Evolutionary conservation across 2,113 vertebrate genomes (phyloP), one percentile per base, ranked within the genome.

Genomic region (Porphyrio hochstetteri): DNA sequence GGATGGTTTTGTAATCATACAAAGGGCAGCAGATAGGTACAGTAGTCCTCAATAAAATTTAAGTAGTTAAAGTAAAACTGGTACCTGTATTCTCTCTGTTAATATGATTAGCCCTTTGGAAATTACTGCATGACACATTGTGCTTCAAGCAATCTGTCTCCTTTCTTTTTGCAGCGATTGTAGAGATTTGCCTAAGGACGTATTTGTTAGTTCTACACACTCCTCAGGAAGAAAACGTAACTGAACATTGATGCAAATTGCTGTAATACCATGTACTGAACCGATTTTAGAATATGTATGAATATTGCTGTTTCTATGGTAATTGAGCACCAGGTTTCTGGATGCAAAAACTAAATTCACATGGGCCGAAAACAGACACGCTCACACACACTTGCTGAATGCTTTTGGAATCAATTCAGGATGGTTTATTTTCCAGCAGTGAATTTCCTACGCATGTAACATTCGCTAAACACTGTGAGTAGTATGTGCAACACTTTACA

Each of bases 11-110:
- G 79, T 56, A 88, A 86, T 93, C 72, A 87, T 19, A 59, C 4
- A 9, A 79, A 85, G 79, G 72, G 76, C 76, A 84, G 80, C 80
- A 86, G 69, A 61, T 81, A 60, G 42, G 80, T 88, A 92, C 88
- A 96, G 82, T 71, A 93, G 86, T 82, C 83, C 76, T 94, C 88
- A 81, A 83, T 86, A 92, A 92, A 95, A 92, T 31, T 59, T 83
- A 48, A 81, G 60, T 56, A 35, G 33, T 68, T 92, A 53, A 80
- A 94, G 59, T 76, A 84, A 89, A 96, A 65, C 64, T 64, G 53
- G 90, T 88, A 92, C 52, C 60, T 35, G 52, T 42, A 29, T 83
- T 92, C 95, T 87, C 55, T 60, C 82, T 91, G 87, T 82, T 92
- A 90, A 87, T 85, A 85, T 31, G 70, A 75, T 92, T 80, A 95